These are phyloP conservation scores for Melanargia galathea DNA, from an alignment of 2,888 invertebrate genomes.

Conservation along the genomic window DNA sequence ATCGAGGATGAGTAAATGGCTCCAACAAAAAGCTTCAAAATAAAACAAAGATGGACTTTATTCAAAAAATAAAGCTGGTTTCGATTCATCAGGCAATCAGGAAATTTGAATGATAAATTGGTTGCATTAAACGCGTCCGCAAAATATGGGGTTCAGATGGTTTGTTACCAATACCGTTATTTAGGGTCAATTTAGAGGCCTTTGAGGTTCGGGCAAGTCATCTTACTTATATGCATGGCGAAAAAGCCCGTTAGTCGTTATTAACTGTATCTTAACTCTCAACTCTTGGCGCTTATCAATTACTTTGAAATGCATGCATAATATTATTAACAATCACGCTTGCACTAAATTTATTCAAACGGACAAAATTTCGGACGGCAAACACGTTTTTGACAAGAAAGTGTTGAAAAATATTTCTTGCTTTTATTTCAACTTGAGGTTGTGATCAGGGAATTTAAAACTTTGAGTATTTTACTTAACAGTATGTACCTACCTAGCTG, in stretches of 20 bases:
- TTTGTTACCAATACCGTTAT: conserved; percentile 38
- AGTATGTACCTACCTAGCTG: background rate
- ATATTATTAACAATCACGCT: conserved; percentile 24
- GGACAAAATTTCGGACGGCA: background rate
- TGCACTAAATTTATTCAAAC: conserved; percentile 15
- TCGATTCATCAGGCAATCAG: conserved; percentile 8
- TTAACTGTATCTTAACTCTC: conserved; percentile 21
- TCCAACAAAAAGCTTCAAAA: background rate
- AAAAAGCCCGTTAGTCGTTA: conserved; percentile 29
- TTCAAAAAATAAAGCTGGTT: background rate
- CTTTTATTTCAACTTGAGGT: background rate
- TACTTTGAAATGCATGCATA: conserved; percentile 29
- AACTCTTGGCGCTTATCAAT: conserved; percentile 22
- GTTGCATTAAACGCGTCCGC: conserved; percentile 32
- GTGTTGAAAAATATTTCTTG: conserved; percentile 4
- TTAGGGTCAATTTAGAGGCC: conserved; percentile 34
- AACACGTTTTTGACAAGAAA: conserved; percentile 5
- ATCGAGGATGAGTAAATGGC: background rate
- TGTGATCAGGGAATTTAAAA: no score
- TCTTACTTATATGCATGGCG: conserved; percentile 26
- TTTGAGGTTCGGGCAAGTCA: conserved; percentile 24
- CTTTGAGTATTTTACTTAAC: background rate
- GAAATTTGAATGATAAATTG: conserved; percentile 32
- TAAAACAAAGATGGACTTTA: background rate
- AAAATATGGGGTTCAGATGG: conserved; percentile 33